Base-by-base conservation (phyloP, 2,888 invertebrate genomes). In the Pilophorus perplexus region DNA sequence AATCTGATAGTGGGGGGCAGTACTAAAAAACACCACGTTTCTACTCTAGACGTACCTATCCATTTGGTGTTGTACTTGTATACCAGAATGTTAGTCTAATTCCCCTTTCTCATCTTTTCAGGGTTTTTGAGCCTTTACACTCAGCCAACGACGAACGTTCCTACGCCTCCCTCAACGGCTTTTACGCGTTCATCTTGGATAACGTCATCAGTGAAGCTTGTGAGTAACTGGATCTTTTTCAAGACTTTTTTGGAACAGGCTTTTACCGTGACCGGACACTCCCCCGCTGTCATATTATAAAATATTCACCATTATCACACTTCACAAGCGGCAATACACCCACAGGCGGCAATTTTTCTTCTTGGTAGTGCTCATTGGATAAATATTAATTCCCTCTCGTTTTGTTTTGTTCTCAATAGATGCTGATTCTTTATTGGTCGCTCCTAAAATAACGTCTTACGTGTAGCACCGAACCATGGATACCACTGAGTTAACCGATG, bases 381-480 rank as follows among this genome's bases (percentile, higher is more conserved):
- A 42, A 42, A 42, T 42, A 12, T 12, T 42, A 12, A 14, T 8
- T 42, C n/a, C n/a, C n/a, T n/a, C n/a, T n/a, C n/a, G n/a, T n/a
- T 33, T 6, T 33, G 12, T 33, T 12, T 54, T 20, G 6, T 2
- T 40, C 27, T 12, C 62, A 70, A 72, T 77, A 83, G 83, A 81
- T 79, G 80, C 82, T 42, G 79, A 83, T 76, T 82, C 82, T 44
- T 77, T 82, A 22, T 78, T 82, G 72, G 80, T 80, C 76, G 76
- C 80, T 76, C 82, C 82, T 67, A 81, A 80, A 74, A 64, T 71
- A 28, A 68, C 68, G 57, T 68, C 67, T 16, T 55, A 64, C 44
- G 14, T 48, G 20, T 46, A 27, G 46, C 14, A 12, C 48, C n/a
- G 18, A 46, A 27, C 33, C n/a, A 66, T 66, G 57, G 64, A 64